Base-by-base conservation (phyloP, 2,797 vertebrate genomes). In the Sebastes vulpes region DNA sequence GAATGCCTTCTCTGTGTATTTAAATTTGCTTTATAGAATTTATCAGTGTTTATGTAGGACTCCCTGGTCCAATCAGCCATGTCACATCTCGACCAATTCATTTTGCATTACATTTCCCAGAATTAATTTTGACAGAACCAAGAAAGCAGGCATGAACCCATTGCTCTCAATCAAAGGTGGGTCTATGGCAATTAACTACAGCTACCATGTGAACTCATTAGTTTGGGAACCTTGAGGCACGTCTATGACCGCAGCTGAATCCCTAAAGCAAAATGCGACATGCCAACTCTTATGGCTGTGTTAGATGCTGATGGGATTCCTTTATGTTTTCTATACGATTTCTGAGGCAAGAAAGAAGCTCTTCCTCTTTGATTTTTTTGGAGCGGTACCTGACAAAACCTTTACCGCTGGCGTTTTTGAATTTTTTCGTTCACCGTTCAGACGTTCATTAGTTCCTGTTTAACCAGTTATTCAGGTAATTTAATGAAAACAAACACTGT, bases 91-190 rank as follows among this genome's bases (percentile, higher is more conserved):
- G 1, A 32, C 32, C 46, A 52, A 1, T 48, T 60, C 8, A 56
- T 52, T 59, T 65, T 59, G 32, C 31, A 14, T 56, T 57, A 60
- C 59, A 70, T 77, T 67, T 58, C 26, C 29, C 72, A 77, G 56
- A 60, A 66, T 48, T 35, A 6, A 48, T 58, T 65, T 56, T 78
- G 60, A 78, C 28, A 69, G 53, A 68, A 31, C 31, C 48, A 21
- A 56, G 48, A 69, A 73, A 80, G 66, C 53, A 50, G 42, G 18
- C 58, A 53, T 35, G 12, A 42, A 35, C 31, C 10, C 3, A 32
- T 18, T 69, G 52, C 58, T 52, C 26, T 46, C 20, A 14, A 21
- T 42, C 32, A 52, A 54, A 77, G 11, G 21, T 59, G 29, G 4
- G 1, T 12, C n/a, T 12, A 0, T 12, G 25, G 21, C 42, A 68